Conservation (phyloP, 2,113 vertebrate genomes). For the Pavo muticus region DNA sequence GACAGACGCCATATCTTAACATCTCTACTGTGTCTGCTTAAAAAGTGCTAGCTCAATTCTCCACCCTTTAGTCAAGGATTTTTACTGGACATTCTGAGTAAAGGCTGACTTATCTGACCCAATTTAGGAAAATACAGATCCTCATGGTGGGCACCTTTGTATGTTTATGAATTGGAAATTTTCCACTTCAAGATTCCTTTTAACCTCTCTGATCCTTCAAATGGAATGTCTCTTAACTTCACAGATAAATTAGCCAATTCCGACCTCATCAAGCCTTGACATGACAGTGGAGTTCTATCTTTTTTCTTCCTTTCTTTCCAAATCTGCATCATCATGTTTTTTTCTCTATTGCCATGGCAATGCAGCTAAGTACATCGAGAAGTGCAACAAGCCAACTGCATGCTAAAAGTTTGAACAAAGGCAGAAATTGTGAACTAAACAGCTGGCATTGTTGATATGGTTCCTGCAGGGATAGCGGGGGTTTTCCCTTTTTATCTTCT, state of each 20-base stretch:
- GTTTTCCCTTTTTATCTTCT: conserved; percentile 3
- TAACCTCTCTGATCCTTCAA: conserved; percentile 63
- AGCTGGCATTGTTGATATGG: not conserved
- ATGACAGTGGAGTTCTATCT: conserved; percentile 2
- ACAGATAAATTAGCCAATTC: conserved; percentile 43
- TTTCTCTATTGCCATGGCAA: conserved; percentile 73
- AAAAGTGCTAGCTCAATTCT: not conserved
- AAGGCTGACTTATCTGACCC: not conserved
- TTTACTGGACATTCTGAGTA: not conserved
- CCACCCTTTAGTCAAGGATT: not conserved
- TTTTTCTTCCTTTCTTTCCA: conserved; percentile 16
- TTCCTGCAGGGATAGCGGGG: conserved; percentile 22
- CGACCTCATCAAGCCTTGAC: conserved; percentile 24
- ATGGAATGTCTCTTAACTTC: conserved; percentile 12
- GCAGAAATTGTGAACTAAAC: conserved; percentile 56
- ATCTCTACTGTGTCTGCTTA: not conserved
- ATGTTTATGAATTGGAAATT: conserved; percentile 47
- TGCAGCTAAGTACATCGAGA: conserved; percentile 30
- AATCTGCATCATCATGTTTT: conserved; percentile 53
- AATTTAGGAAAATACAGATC: conserved; percentile 16
- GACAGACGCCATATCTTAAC: not conserved
- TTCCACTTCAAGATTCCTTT: conserved; percentile 48
- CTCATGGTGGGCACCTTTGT: not conserved
- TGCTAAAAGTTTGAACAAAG: conserved; percentile 49
- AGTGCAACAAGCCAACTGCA: conserved; percentile 9